Base-by-base conservation (phyloP, 2,113 vertebrate species). In the Aleadryas rufinucha region DNA sequence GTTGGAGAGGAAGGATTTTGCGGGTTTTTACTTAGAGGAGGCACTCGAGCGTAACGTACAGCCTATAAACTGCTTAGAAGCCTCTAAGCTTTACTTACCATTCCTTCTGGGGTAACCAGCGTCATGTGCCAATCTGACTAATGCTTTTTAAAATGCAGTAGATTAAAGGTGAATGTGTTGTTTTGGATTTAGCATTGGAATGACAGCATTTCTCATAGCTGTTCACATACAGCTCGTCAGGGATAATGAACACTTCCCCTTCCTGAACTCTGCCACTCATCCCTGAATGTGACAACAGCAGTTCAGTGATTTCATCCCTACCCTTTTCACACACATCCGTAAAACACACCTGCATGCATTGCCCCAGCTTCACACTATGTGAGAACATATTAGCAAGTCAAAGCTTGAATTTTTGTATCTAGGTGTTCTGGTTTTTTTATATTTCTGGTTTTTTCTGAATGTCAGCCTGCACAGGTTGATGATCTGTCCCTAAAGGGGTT, bases 61-160 rank as follows among this genome's bases (percentile, higher is more conserved):
- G 75, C 61, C 84, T 80, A 84, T 80, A 96, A 93, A 97, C 80
- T 91, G 94, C 95, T 96, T 94, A 72, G 64, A 44, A 63, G 84
- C 66, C 33, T 95, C 93, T 95, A 94, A 97, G 91, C 78, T 94
- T 96, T 84, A 84, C 88, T 92, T 95, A 84, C 61, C 0, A 23
- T 54, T 96, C 71, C 65, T 91, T 53, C 84, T 95, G 90, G 82
- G 92, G 92, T 95, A 94, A 90, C 95, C 35, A 70, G 79, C 20
- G 26, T 94, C 93, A 92, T 79, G 57, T 78, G 95, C 79, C 75
- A 33, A 39, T 70, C 84, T 96, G 95, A 95, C 85, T 96, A 96
- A 96, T 86, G 92, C 93, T 90, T 95, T 96, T 93, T 90, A 88
- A 96, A 95, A 96, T 88, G 87, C 87, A 93, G 63, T 74, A 95